phyloP scores from a whole-genome alignment of 1,140 invertebrate genomes.

The Nymphalis io region DNA sequence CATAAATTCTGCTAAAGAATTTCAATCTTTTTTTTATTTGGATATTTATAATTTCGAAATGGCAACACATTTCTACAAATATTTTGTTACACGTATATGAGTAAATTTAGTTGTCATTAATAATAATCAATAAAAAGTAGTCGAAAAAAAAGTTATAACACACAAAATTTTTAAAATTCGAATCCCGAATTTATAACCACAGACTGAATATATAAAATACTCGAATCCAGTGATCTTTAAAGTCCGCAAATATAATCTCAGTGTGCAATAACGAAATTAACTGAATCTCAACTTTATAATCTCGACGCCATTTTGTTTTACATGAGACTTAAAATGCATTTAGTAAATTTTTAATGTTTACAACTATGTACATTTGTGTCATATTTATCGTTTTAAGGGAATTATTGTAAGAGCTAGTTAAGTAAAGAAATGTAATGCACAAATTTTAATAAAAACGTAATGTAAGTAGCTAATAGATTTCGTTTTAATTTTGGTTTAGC shows the following conservation, averaged over 20 bases:
- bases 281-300: conserved; percentile 8
- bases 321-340: conserved; percentile 13
- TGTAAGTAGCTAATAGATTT: conserved; percentile 8
- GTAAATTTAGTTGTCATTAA: no score
- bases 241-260: neutral
- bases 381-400: conserved; percentile 29
- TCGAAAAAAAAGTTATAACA: neutral
- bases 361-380: conserved; percentile 35
- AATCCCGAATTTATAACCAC: no score
- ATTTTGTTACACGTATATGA: no score
- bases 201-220: neutral
- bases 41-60: no score
- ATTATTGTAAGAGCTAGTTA: conserved; percentile 7
- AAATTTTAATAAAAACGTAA: conserved; percentile 7
- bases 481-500: neutral
- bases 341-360: conserved; percentile 1
- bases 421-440: conserved; percentile 11
- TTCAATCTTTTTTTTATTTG: no score
- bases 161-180: neutral
- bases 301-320: conserved; percentile 10
- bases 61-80: no score
- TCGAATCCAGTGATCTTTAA: neutral
- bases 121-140: no score
- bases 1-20: no score
- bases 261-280: neutral